A percentile compares a stretch with the other conserved stretches of the same genome.
Conservation (phyloP, 2,888 invertebrate genomes). For the Hermaeophaga mercurialis region DNA sequence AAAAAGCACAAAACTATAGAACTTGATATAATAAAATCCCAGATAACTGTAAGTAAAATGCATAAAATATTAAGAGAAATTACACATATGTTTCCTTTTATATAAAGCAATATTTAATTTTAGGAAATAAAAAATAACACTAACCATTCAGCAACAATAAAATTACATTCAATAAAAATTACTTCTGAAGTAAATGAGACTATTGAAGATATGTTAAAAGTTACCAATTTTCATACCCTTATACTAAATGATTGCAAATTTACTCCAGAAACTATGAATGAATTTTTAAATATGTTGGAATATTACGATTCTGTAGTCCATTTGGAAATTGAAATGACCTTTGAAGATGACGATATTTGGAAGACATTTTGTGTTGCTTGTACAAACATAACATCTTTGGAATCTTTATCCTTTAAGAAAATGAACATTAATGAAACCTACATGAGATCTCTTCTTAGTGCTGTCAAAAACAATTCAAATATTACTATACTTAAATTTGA, state of each 20-base stretch:
- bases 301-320: slow-evolving; percentile 52
- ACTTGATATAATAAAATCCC: slow-evolving; percentile 46
- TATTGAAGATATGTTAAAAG: slow-evolving; percentile 51
- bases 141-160: slow-evolving; percentile 51
- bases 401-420: slow-evolving; percentile 49
- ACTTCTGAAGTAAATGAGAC: slow-evolving; percentile 53
- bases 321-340: slow-evolving; percentile 48
- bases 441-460: slow-evolving; percentile 47
- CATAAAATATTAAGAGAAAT: slow-evolving; percentile 20
- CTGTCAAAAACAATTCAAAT: slow-evolving; percentile 46
- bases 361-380: slow-evolving; percentile 49
- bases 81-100: neutral
- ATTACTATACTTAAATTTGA: slow-evolving; percentile 52
- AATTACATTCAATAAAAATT: slow-evolving; percentile 47
- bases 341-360: slow-evolving; percentile 51
- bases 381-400: slow-evolving; percentile 45
- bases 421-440: slow-evolving; percentile 49
- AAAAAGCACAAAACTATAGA: slow-evolving; percentile 49
- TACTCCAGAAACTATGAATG: slow-evolving; percentile 48
- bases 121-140: slow-evolving; percentile 52
- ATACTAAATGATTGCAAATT: slow-evolving; percentile 50
- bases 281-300: slow-evolving; percentile 52
- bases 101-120: slow-evolving; percentile 26
- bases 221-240: slow-evolving; percentile 51
- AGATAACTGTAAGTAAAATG: slow-evolving; percentile 43